Conservation (phyloP, 2,888 invertebrate species). For the Caenorhabditis auriculariae region DNA sequence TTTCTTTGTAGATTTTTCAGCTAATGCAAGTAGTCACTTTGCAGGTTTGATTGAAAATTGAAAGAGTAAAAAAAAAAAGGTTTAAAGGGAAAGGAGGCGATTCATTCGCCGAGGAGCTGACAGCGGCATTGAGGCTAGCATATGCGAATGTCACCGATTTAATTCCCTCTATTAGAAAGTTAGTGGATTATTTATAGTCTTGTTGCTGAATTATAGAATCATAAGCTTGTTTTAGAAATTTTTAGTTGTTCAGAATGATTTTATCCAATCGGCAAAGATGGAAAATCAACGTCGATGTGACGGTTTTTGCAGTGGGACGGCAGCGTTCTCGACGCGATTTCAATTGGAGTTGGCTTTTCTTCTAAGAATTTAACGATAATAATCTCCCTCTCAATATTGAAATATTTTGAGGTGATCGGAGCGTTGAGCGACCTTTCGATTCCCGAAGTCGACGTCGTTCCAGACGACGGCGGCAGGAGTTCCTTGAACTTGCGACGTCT, state of each 20-base stretch:
- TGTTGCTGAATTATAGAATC: neutral
- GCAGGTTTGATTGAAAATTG: slow-evolving; percentile 72
- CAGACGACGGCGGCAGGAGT: slow-evolving; percentile 50
- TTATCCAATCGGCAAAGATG: slow-evolving; percentile 47
- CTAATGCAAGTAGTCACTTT: slow-evolving; percentile 93
- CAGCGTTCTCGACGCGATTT: slow-evolving; percentile 90
- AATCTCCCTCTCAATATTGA: neutral
- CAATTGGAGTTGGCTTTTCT: slow-evolving; percentile 71
- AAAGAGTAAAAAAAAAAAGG: neutral
- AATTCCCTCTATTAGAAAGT: slow-evolving; percentile 68
- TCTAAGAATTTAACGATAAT: neutral
- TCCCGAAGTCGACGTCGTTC: slow-evolving; percentile 41
- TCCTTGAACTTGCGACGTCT: slow-evolving; percentile 40
- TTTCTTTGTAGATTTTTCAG: slow-evolving; percentile 95
- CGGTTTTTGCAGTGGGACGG: slow-evolving; percentile 89
- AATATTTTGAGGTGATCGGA: slow-evolving; percentile 41
- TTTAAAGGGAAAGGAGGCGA: slow-evolving; percentile 78
- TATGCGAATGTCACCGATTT: slow-evolving; percentile 71
- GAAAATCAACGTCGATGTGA: slow-evolving; percentile 50
- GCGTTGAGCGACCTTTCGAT: slow-evolving; percentile 51
- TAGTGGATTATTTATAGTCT: neutral
- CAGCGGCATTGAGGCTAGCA: slow-evolving; percentile 77
- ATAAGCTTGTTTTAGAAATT: neutral
- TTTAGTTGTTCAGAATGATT: slow-evolving; percentile 28
- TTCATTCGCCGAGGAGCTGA: slow-evolving; percentile 81